These are phyloP conservation scores for Diadophis punctatus DNA, from an alignment of 2,113 vertebrate species.

Conservation along the genomic window DNA sequence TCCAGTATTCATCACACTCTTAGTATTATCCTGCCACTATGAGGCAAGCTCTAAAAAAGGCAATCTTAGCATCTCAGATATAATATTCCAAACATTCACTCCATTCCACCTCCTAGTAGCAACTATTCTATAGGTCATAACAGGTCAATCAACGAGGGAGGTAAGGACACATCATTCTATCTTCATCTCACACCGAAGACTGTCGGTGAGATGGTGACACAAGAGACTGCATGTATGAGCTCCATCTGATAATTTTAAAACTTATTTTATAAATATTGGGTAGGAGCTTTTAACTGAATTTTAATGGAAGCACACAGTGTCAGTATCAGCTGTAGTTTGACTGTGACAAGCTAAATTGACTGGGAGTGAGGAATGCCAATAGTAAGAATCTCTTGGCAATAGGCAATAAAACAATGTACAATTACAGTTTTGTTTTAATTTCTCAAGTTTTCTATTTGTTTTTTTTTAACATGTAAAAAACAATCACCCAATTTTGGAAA, in stretches of 20 bases:
- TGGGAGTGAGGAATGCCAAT: neutral
- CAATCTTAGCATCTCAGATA: neutral
- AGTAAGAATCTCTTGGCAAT: neutral
- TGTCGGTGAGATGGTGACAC: neutral
- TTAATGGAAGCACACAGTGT: neutral
- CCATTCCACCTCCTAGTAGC: neutral
- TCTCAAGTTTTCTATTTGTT: neutral
- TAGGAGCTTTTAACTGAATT: neutral
- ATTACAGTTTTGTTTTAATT: neutral
- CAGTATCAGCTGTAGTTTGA: neutral
- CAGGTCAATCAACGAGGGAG: neutral
- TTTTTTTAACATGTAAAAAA: neutral
- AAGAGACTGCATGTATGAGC: neutral
- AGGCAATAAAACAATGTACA: neutral
- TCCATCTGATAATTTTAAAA: neutral
- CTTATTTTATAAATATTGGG: neutral
- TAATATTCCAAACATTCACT: neutral
- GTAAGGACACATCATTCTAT: neutral
- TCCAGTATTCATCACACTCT: neutral
- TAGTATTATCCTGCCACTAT: neutral
- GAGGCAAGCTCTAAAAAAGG: neutral
- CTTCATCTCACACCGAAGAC: neutral
- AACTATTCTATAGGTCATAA: neutral
- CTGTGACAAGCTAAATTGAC: neutral
- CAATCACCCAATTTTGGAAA: neutral